These are phyloP conservation scores for Paradoxurus hermaphroditus DNA, from an alignment of 2,113 vertebrate genomes.

Conservation along the genomic window DNA sequence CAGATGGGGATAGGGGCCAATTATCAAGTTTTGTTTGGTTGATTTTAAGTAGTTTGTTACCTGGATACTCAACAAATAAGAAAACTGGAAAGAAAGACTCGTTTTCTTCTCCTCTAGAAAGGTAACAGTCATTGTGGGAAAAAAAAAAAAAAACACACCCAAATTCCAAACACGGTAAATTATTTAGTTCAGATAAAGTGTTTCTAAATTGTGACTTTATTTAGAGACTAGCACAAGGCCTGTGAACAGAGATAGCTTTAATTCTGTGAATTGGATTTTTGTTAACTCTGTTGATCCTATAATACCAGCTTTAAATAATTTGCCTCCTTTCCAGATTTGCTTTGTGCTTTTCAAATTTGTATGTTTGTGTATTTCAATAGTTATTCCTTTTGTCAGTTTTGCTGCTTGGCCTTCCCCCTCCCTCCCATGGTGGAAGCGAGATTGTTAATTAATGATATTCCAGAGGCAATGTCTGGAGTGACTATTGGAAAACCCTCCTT, in stretches of 20 bases:
- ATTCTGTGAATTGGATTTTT: not conserved
- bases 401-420: not conserved
- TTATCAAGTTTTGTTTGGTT: conserved; percentile 87
- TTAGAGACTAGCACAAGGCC: conserved; percentile 6
- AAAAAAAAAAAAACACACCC: not conserved
- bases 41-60: conserved; percentile 89
- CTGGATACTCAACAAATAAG: conserved; percentile 87
- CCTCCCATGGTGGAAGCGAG: conserved; percentile 11
- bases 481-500: conserved; percentile 59
- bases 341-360: conserved; percentile 19
- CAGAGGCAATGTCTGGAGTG: conserved; percentile 63
- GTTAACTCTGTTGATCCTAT: conserved; percentile 50
- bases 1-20: conserved; percentile 83
- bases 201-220: conserved; percentile 67
- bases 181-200: conserved; percentile 62
- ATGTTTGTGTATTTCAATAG: conserved; percentile 23
- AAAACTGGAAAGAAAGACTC: conserved; percentile 69
- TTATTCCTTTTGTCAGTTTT: conserved; percentile 57
- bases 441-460: conserved; percentile 48
- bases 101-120: conserved; percentile 79
- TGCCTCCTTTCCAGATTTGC: not conserved
- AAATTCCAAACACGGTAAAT: conserved; percentile 55
- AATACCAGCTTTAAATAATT: conserved; percentile 47
- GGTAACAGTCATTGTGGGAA: conserved; percentile 65
- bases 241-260: conserved; percentile 44